Evolutionary conservation across 2,797 vertebrate species (phyloP), one percentile per base, ranked within the genome.

Genomic region (Poecilia velifera): DNA sequence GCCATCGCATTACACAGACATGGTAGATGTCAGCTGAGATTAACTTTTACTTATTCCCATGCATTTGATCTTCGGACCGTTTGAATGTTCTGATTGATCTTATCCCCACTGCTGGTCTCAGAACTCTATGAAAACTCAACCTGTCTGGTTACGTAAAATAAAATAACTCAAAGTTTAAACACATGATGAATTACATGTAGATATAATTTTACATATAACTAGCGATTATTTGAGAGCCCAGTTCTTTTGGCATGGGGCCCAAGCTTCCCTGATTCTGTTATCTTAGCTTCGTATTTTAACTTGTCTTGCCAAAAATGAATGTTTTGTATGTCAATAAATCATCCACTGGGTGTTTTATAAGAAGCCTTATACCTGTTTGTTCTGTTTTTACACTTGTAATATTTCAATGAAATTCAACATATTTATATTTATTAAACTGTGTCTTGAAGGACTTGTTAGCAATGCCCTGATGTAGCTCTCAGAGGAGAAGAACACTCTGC

Each of bases 111-210:
- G 66, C 34, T n/a, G 55, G 43, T 16, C 78, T 76, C 73, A 13
- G 49, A 62, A 18, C 31, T 62, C 57, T 62, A 34, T 34, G 59
- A 62, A 62, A 45, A 55, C 34, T 2, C 10, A 73, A 49, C 14
- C 75, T 76, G 80, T 20, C 73, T 72, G 45, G 12, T 31, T 72
- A 72, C 16, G 57, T 36, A 4, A 77, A 72, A 59, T n/a, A 8
- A 80, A 86, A 76, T 9, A 34, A 16, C 3, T 62, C 14, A 62
- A 62, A 62, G 31, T 14, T 62, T 62, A 62, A 62, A 62, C 31
- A 8, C 16, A 34, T 18, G 16, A 64, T 34, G 14, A 36, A 18
- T 34, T 64, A 36, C 8, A 31, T 14, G 59, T 64, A 62, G 14
- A 34, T 34, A 18, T 62, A 0, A 62, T 59, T 31, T 31, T 28